These are phyloP conservation scores for Radopholus similis DNA, from an alignment of 1,140 invertebrate species.

Conservation along the genomic window DNA sequence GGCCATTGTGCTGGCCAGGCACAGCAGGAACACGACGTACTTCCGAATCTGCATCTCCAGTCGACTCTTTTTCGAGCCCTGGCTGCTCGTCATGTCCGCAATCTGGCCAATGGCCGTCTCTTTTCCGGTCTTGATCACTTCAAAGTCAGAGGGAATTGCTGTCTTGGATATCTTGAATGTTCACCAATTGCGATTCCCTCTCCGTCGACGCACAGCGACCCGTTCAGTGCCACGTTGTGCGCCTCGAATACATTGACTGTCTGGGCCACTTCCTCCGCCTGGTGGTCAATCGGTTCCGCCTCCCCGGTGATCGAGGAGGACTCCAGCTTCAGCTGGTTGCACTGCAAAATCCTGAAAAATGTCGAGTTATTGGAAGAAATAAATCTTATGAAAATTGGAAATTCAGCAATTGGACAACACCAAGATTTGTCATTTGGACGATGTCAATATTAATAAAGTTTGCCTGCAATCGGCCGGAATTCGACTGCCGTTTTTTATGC, in stretches of 20 bases:
- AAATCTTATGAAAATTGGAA: too few species aligned
- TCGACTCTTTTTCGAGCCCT: constrained; percentile 19
- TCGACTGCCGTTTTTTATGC: constrained; percentile 87
- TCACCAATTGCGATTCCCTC: constrained; percentile 38
- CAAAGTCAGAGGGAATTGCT: constrained; percentile 8
- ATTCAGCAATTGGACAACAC: background rate
- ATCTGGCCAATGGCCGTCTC: too few species aligned
- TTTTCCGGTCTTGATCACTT: constrained; percentile 36
- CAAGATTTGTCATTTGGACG: background rate
- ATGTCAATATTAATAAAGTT: too few species aligned
- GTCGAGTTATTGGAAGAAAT: too few species aligned
- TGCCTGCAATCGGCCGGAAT: constrained; percentile 69
- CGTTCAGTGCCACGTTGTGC: constrained; percentile 48
- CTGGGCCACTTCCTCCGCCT: constrained; percentile 25
- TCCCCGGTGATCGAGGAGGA: constrained; percentile 77
- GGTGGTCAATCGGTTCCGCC: constrained; percentile 66
- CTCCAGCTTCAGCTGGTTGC: constrained; percentile 67
- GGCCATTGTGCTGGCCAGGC: constrained; percentile 34
- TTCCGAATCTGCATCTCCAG: constrained; percentile 37
- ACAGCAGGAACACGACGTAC: constrained; percentile 45
- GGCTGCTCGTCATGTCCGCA: constrained; percentile 42
- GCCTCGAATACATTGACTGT: constrained; percentile 43
- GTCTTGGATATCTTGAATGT: too few species aligned
- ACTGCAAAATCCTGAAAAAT: constrained; percentile 49
- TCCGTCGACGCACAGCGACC: constrained; percentile 46